Base-by-base conservation (phyloP, 2,888 invertebrate genomes). In the Periphyllus acericola region DNA sequence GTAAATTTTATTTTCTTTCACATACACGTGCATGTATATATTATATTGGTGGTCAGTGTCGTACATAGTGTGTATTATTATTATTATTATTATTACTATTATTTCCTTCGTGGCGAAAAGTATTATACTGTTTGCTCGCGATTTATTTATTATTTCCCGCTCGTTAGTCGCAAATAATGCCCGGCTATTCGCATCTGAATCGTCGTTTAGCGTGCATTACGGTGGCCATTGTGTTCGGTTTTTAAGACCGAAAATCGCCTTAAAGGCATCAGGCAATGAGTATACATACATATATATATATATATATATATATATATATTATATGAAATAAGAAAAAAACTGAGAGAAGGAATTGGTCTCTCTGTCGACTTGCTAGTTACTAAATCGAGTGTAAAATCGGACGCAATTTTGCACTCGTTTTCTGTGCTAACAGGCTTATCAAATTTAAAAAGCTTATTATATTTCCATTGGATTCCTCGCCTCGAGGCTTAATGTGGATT, bases 381-480 rank as follows among this genome's bases (percentile, higher is more conserved):
- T 60, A 80, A 87, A 87, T 87, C 86, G 86, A 87, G 86, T 66
- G 86, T 80, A 72, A 87, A 87, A 87, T 87, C 86, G 79, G 78
- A 86, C 85, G 79, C 29, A 36, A 79, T 86, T 79, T 71, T 74
- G 80, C 80, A 80, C 79, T 68, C 79, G 55, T 71, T 86, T 72
- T 79, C 72, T 52, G 83, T 34, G 78, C 86, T 86, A 86, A 86
- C 86, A 79, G 86, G 86, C 86, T 86, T 86, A 86, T 86, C 76
- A 79, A 79, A 86, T 71, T 71, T 66, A 86, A 86, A 86, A 86
- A 79, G 86, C 86, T 86, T 86, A 86, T 86, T 79, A 72, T 86
- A 79, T 72, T 55, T 71, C 68, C 68, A 60, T 78, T 46, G 84
- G 75, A 71, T 79, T 86, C 79, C 36, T 71, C 79, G 71, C 68